phyloP scores from a whole-genome alignment of 1,140 invertebrate genomes.

The Centruroides sculpturatus region DNA sequence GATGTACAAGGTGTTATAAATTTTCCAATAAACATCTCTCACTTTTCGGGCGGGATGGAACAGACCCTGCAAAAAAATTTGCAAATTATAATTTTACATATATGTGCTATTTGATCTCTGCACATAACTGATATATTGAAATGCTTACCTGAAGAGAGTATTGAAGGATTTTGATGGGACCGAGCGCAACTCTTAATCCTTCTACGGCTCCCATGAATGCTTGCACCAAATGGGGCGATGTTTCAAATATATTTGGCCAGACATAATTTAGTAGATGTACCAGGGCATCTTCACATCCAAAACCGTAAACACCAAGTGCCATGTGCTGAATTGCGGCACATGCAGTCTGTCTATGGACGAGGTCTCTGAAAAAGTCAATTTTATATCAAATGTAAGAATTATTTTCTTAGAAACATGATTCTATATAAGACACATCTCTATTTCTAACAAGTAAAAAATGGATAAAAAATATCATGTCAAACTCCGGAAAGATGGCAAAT shows the following conservation, averaged over 20 bases:
- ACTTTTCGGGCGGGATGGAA: slow-evolving; percentile 99
- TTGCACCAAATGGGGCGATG: slow-evolving; percentile 97
- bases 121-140: not conserved
- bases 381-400: too few relatives aligned
- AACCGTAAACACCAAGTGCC: slow-evolving; percentile 95
- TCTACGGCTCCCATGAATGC: slow-evolving; percentile 99
- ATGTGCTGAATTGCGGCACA: slow-evolving; percentile 99
- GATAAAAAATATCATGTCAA: too few relatives aligned
- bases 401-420: too few relatives aligned
- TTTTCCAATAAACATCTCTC: slow-evolving; percentile 98
- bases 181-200: slow-evolving; percentile 86
- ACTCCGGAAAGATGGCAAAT: too few relatives aligned
- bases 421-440: too few relatives aligned
- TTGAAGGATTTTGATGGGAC: slow-evolving; percentile 90
- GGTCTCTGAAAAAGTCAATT: slow-evolving; percentile 49
- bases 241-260: slow-evolving; percentile 99
- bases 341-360: slow-evolving; percentile 96
- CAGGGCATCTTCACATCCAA: slow-evolving; percentile 97
- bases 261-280: slow-evolving; percentile 96
- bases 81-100: slow-evolving; percentile 11
- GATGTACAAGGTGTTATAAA: slow-evolving; percentile 98
- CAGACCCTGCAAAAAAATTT: slow-evolving; percentile 53
- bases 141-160: slow-evolving; percentile 71
- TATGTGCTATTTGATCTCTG: not conserved
- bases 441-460: too few relatives aligned